Evolutionary conservation across 2,797 vertebrate species (phyloP).

Genomic region (Spatula clypeata): DNA sequence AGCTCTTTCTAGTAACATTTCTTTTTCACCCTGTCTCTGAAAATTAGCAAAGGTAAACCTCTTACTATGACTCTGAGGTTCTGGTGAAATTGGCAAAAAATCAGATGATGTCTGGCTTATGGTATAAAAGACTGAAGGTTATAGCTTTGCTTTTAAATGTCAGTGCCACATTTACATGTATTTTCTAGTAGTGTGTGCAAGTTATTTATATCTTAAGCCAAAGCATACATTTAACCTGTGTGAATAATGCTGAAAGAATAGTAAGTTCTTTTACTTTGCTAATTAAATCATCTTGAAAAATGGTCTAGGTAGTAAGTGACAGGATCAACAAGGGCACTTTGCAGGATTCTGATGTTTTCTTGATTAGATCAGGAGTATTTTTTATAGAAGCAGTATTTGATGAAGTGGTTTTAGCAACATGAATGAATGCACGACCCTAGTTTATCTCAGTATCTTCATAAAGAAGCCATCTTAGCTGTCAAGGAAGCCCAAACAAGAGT

Average conservation of each 20-base stretch:
- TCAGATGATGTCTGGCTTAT: neutral
- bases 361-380: conserved; percentile 80
- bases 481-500: conserved; percentile 81
- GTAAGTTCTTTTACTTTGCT: conserved; percentile 76
- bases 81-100: neutral
- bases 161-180: neutral
- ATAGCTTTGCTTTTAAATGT: neutral
- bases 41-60: neutral
- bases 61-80: neutral
- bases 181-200: conserved; percentile 11
- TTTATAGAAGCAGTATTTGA: conserved; percentile 74
- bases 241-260: conserved; percentile 63
- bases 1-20: neutral
- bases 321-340: conserved; percentile 77
- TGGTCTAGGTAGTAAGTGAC: conserved; percentile 73
- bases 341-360: conserved; percentile 79
- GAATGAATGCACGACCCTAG: conserved; percentile 66
- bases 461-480: conserved; percentile 79
- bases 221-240: conserved; percentile 47
- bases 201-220: conserved; percentile 76
- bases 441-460: conserved; percentile 78
- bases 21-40: neutral
- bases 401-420: conserved; percentile 74
- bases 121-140: neutral
- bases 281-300: conserved; percentile 84